phyloP scores from a whole-genome alignment of 2,113 vertebrate species.

The Phaetusa simplex region DNA sequence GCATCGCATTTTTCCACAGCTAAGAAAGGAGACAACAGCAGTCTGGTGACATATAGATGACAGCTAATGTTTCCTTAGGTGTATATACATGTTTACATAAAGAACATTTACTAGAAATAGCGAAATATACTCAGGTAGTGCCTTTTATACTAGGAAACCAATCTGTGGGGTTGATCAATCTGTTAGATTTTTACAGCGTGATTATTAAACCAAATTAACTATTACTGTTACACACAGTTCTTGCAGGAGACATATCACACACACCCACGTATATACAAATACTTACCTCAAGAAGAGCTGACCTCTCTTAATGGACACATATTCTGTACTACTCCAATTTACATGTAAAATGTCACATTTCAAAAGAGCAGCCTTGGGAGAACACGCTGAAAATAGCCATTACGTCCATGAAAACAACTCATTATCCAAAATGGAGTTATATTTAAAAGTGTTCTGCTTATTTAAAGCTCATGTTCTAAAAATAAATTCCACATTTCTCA shows the following conservation, averaged over 20 bases:
- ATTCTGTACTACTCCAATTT: not conserved
- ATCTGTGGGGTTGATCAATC: not conserved
- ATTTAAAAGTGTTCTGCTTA: conserved; percentile 33
- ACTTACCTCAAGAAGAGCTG: conserved; percentile 32
- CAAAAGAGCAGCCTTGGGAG: not conserved
- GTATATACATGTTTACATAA: not conserved
- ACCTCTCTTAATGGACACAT: conserved; percentile 30
- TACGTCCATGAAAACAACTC: conserved; percentile 13
- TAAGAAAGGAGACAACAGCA: not conserved
- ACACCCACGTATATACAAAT: conserved; percentile 13
- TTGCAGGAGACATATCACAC: not conserved
- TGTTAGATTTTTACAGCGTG: conserved; percentile 19
- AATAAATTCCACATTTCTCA: conserved; percentile 20
- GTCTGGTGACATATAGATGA: not conserved
- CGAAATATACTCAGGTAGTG: not conserved
- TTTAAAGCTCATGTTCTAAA: conserved; percentile 42
- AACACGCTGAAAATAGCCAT: conserved; percentile 25
- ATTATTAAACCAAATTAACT: conserved; percentile 34
- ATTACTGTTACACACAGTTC: not conserved
- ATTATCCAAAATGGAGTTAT: conserved; percentile 19
- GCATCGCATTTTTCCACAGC: not conserved
- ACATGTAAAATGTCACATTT: not conserved
- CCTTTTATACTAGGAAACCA: not conserved
- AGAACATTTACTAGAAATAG: not conserved
- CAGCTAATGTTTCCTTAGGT: not conserved